Evolutionary conservation across 2,888 invertebrate genomes (phyloP), one percentile per base, ranked within the genome.

Genomic region (Sepioteuthis lessoniana): DNA sequence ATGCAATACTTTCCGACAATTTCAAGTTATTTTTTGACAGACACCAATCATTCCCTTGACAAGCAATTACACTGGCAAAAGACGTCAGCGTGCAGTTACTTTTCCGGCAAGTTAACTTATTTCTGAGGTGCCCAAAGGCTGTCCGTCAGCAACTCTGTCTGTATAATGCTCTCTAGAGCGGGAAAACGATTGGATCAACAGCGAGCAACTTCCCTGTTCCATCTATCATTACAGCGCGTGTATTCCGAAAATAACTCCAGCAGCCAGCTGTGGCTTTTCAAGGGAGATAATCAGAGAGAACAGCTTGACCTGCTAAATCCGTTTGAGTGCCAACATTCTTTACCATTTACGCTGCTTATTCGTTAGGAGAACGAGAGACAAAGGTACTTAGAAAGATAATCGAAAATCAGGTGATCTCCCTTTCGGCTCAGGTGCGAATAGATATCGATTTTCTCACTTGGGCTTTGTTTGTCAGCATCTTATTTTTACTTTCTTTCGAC

Each of bases 81-180:
- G 76, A 76, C n/a, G n/a, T 76, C 76, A 76, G 76, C 76, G n/a
- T 76, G 76, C 13, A 76, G 76, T 35, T 76, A 16, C 13, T 16
- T 76, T 76, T n/a, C n/a, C 76, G 76, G 76, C 76, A 76, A 76
- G 76, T 76, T 76, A n/a, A 76, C 76, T 76, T 76, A 76, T 76
- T 76, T 76, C 76, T 1, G n/a, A 35, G 13, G 76, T 76, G 76
- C 76, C 76, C 76, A n/a, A n/a, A 76, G n/a, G 76, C 76, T 76
- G 76, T 76, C 76, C 19, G 76, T 35, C 76, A 76, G n/a, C n/a
- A 13, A n/a, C 76, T 76, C n/a, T n/a, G n/a, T 76, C 76, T 76
- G 76, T 16, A n/a, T 35, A 13, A 76, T 16, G 76, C n/a, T 76
- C n/a, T n/a, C n/a, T 13, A n/a, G 76, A 76, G n/a, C n/a, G 76